Conservation (phyloP, 1,140 invertebrate species). For the Zaprionus inermis region DNA sequence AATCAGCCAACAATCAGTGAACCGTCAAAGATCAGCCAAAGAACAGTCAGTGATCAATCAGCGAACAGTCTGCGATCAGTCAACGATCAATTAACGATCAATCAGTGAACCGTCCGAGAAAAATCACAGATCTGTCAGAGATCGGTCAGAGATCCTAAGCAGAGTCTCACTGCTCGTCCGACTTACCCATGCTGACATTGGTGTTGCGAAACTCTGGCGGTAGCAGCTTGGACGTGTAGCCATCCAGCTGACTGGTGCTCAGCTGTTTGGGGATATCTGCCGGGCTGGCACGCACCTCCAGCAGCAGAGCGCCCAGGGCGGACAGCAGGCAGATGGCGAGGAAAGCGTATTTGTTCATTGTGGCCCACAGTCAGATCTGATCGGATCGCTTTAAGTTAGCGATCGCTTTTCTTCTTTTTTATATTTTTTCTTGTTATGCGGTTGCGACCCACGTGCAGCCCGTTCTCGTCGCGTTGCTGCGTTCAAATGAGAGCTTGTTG, state of each 20-base stretch:
- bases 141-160: not conserved
- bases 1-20: not conserved
- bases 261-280: slow-evolving; percentile 29
- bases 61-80: not conserved
- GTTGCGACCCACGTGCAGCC: slow-evolving; percentile 9
- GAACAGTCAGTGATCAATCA: no score
- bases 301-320: slow-evolving; percentile 51
- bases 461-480: slow-evolving; percentile 32
- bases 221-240: slow-evolving; percentile 58
- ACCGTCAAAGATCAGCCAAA: no score
- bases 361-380: not conserved
- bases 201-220: slow-evolving; percentile 70
- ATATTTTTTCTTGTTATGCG: not conserved
- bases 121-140: no score
- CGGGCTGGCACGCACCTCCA: slow-evolving; percentile 59
- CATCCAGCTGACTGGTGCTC: slow-evolving; percentile 53
- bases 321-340: slow-evolving; percentile 60
- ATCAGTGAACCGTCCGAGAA: no score
- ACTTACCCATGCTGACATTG: slow-evolving; percentile 65
- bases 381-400: slow-evolving; percentile 9
- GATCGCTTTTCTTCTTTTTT: slow-evolving; percentile 4
- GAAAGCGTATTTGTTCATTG: slow-evolving; percentile 66
- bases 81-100: no score
- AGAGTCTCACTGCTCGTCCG: not conserved
- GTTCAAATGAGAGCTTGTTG: slow-evolving; percentile 30